These are phyloP conservation scores for Abrostola tripartita DNA, from an alignment of 2,888 invertebrate genomes.

Conservation along the genomic window DNA sequence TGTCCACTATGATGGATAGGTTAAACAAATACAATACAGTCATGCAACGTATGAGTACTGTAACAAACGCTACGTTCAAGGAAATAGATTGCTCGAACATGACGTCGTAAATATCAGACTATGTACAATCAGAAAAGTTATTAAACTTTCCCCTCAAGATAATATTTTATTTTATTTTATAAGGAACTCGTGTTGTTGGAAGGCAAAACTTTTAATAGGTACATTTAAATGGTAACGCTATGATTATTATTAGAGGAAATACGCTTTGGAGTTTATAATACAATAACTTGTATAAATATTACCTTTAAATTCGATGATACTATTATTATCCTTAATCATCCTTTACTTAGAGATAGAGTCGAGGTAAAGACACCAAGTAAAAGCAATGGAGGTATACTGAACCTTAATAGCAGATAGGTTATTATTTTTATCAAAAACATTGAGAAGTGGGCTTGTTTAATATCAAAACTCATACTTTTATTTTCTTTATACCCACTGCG, in stretches of 20 bases:
- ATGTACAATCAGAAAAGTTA: slow-evolving; percentile 19
- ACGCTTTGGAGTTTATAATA: neutral
- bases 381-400: too few species aligned
- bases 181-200: slow-evolving; percentile 22
- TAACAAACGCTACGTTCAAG: slow-evolving; percentile 1
- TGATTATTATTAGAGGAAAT: slow-evolving; percentile 7
- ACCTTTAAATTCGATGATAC: too few species aligned
- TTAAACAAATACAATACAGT: slow-evolving; percentile 27
- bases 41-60: neutral
- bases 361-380: too few species aligned
- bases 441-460: too few species aligned
- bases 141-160: slow-evolving; percentile 18
- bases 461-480: too few species aligned
- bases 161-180: slow-evolving; percentile 18
- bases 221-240: slow-evolving; percentile 7
- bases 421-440: too few species aligned
- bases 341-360: too few species aligned
- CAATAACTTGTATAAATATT: neutral
- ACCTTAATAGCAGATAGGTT: too few species aligned
- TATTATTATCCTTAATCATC: too few species aligned
- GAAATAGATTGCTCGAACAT: slow-evolving; percentile 14
- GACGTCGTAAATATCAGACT: slow-evolving; percentile 12
- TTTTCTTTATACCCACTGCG: neutral
- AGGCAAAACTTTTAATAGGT: slow-evolving; percentile 13
- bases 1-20: slow-evolving; percentile 28